Percentiles rank a stretch among this genome's conserved stretches.
These are phyloP conservation scores for Grantiella picta DNA, from an alignment of 2,113 vertebrate genomes.

Conservation along the genomic window DNA sequence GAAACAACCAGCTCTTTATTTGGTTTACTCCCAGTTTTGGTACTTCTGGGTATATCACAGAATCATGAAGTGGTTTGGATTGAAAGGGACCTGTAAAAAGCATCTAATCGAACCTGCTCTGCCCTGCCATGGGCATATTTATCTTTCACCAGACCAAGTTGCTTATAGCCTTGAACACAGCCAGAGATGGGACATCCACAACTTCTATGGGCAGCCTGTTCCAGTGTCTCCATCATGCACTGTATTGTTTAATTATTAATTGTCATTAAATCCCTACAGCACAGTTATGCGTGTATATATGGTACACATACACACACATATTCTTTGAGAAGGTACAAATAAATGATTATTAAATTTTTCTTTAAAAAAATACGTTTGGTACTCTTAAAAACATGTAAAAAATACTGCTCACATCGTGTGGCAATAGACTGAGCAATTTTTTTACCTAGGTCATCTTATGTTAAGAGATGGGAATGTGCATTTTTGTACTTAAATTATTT, in stretches of 20 bases:
- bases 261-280: background rate
- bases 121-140: fast-evolving
- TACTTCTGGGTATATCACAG: background rate
- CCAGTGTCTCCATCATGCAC: background rate
- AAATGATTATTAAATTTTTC: background rate
- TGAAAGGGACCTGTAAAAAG: background rate
- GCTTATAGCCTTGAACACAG: background rate
- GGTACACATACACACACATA: fast-evolving
- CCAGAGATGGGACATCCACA: too few relatives aligned
- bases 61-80: background rate
- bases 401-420: background rate
- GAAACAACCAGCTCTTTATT: background rate
- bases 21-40: background rate
- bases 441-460: background rate
- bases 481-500: background rate
- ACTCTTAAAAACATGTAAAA: background rate
- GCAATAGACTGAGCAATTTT: background rate
- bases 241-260: background rate
- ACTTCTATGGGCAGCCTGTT: background rate
- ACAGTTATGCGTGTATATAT: background rate
- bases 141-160: background rate
- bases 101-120: background rate
- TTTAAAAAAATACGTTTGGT: background rate
- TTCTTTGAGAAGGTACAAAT: background rate
- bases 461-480: background rate